A percentile compares a stretch with the other conserved stretches of the same genome.
These are phyloP conservation scores for Adelosebastes latens DNA, from an alignment of 2,797 vertebrate species.

Conservation along the genomic window DNA sequence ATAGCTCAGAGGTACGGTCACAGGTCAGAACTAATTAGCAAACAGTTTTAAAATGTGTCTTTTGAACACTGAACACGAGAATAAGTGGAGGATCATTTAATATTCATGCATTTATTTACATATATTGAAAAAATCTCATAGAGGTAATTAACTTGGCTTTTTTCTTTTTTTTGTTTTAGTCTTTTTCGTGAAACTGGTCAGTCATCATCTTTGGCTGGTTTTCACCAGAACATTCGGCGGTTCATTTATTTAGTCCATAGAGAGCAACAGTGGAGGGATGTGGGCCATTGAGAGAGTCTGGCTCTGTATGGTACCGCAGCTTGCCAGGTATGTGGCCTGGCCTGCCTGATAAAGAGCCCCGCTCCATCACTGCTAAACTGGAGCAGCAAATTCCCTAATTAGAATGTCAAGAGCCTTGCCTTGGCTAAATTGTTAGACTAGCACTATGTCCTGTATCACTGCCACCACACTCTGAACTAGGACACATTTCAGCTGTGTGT, in stretches of 20 bases:
- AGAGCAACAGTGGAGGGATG: constrained; percentile 61
- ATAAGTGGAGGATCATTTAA: not conserved
- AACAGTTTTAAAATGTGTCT: not conserved
- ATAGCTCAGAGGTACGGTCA: constrained; percentile 1
- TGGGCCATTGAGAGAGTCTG: constrained; percentile 57
- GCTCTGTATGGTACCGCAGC: constrained; percentile 50
- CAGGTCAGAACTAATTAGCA: constrained; percentile 33
- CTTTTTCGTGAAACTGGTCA: constrained; percentile 26
- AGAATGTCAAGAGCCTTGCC: constrained; percentile 69
- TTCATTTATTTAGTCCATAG: constrained; percentile 59
- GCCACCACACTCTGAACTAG: constrained; percentile 42
- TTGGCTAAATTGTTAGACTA: constrained; percentile 58
- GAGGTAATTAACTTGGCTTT: constrained; percentile 6
- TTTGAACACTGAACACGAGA: not conserved
- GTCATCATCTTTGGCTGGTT: constrained; percentile 59
- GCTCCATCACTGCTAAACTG: constrained; percentile 73
- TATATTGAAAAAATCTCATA: not conserved
- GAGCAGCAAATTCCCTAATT: constrained; percentile 78
- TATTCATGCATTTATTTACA: constrained; percentile 24
- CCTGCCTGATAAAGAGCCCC: constrained; percentile 72
- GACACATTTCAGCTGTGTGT: constrained; percentile 31
- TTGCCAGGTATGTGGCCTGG: constrained; percentile 80
- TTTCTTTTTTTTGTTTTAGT: not conserved
- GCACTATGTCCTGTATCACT: constrained; percentile 40
- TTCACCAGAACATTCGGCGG: constrained; percentile 43